Evolutionary conservation across 2,888 invertebrate genomes (phyloP).

Genomic region (Drosophila greeni): DNA sequence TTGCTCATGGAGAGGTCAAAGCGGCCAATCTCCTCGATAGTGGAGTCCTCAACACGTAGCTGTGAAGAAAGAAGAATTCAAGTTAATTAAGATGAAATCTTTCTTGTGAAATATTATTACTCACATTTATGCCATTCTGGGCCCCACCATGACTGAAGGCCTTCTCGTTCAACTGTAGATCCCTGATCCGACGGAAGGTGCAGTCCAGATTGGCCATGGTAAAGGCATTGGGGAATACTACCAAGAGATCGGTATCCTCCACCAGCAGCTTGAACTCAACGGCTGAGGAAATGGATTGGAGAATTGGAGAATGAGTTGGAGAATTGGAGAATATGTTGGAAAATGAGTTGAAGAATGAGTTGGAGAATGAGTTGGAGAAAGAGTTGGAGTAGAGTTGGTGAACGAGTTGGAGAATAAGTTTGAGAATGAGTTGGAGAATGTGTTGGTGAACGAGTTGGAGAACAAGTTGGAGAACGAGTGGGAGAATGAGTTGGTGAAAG

Average conservation of each 20-base stretch:
- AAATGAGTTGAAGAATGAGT: too few relatives aligned
- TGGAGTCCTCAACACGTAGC: constrained; percentile 73
- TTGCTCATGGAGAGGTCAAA: constrained; percentile 76
- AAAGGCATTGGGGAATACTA: constrained; percentile 72
- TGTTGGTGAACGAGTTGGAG: too few relatives aligned
- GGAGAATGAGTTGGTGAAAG: too few relatives aligned
- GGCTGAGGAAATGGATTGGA: neutral
- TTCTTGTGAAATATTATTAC: constrained; percentile 8
- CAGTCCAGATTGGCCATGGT: constrained; percentile 73
- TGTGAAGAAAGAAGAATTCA: constrained; percentile 31
- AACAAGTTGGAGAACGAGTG: too few relatives aligned
- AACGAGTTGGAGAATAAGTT: too few relatives aligned
- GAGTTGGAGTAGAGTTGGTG: too few relatives aligned
- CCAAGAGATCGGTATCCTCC: constrained; percentile 66
- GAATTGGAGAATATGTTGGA: too few relatives aligned
- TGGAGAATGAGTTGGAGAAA: too few relatives aligned
- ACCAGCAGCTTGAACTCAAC: constrained; percentile 73
- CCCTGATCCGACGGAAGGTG: constrained; percentile 66
- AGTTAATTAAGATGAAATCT: neutral
- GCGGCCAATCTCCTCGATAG: constrained; percentile 69
- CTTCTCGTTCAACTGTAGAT: constrained; percentile 70
- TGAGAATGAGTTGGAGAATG: too few relatives aligned
- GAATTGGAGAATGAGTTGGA: neutral
- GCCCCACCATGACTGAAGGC: constrained; percentile 68
- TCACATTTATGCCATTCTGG: constrained; percentile 67